Base-by-base conservation (phyloP, 2,797 vertebrate genomes). In the Morelia viridis region DNA sequence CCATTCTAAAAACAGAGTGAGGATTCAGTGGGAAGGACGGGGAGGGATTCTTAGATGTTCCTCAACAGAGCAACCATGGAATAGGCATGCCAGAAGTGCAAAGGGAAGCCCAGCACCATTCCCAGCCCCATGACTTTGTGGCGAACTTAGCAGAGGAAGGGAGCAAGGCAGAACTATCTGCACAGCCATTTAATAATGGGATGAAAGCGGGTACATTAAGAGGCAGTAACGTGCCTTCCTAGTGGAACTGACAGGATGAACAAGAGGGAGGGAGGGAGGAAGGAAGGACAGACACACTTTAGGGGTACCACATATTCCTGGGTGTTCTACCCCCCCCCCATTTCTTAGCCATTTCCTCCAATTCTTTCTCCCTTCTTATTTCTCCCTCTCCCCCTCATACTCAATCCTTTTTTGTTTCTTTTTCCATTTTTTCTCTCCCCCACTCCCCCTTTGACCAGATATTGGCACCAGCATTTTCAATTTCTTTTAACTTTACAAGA, bases 1-100 rank as follows among this genome's bases (percentile, higher is more conserved):
- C 94, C 93, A 91, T 93, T 96, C 88, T 89, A 89, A 94, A 96
- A 97, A 98, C 97, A 98, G 97, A 97, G 96, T 94, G 92, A 94
- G 96, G 96, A 98, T 98, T 98, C 97, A 98, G 91, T 0, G 1
- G 85, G 12, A 2, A 4, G 91, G 4, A 1, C 85, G 93, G 93
- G 93, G 91, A 46, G 76, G 85, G 50, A 41, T 84, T 89, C 92
- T 95, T 92, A 93, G 95, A 93, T 92, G 89, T 84, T 90, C 58
- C 83, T 90, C 56, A 31, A 90, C 91, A 0, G 0, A 85, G 91
- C 85, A 90, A 93, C 91, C 56, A 26, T 0, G 53, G 91, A 13
- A 80, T 80, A 46, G 46, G 15, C 85, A 92, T 93, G 90, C 93
- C 93, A 65, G 85, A 90, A 93, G 92, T 94, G 92, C 85, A 89